These are phyloP conservation scores for Syndactyla subalaris DNA, from an alignment of 2,797 vertebrate species.

Conservation along the genomic window DNA sequence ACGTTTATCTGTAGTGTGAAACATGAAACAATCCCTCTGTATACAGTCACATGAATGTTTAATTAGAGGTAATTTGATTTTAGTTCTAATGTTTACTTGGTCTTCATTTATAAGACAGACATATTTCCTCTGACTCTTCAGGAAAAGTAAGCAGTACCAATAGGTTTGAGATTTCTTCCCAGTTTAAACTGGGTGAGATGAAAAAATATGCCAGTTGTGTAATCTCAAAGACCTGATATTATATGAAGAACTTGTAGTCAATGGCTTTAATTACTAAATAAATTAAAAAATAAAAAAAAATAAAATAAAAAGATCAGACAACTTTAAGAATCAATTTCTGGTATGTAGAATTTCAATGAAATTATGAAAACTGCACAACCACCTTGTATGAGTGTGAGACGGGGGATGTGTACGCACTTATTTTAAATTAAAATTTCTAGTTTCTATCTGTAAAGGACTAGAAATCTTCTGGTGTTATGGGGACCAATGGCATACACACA, in stretches of 20 bases:
- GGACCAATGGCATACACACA: not conserved
- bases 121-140: not conserved
- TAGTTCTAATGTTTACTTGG: not conserved
- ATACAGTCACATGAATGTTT: not conserved
- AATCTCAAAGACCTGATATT: not conserved
- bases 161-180: not conserved
- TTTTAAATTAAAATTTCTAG: not conserved
- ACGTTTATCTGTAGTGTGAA: not conserved
- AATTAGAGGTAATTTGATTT: not conserved
- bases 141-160: not conserved
- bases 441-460: not conserved
- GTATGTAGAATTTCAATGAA: not conserved
- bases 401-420: rapidly evolving
- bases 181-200: not conserved
- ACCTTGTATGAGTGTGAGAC: not conserved
- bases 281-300: too few relatives aligned
- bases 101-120: not conserved
- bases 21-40: not conserved
- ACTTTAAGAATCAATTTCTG: not conserved
- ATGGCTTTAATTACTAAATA: not conserved
- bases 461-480: not conserved
- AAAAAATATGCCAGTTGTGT: not conserved
- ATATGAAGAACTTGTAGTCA: not conserved
- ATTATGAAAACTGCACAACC: not conserved
- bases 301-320: not conserved